phyloP scores from a whole-genome alignment of 2,888 invertebrate genomes.

The Sesia bembeciformis region DNA sequence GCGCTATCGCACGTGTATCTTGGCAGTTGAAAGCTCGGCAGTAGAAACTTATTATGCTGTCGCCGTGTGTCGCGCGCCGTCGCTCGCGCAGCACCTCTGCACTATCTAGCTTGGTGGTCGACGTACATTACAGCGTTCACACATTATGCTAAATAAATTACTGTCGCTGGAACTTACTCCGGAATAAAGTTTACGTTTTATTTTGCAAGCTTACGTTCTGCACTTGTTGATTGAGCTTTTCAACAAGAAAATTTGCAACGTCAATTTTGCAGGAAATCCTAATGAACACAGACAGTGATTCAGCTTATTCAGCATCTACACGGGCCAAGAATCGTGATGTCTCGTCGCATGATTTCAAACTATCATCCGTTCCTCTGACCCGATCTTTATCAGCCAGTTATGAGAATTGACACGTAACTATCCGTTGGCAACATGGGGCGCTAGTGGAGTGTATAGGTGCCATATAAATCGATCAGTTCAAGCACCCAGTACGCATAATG shows the following conservation, averaged over 20 bases:
- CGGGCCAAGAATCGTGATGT: background rate
- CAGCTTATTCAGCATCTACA: background rate
- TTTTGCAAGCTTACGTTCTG: too few relatives aligned
- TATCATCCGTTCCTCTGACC: conserved; percentile 13
- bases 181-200: too few relatives aligned
- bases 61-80: conserved; percentile 35
- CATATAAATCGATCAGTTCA: conserved; percentile 58
- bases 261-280: background rate
- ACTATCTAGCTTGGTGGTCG: conserved; percentile 41
- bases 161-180: too few relatives aligned
- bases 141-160: conserved; percentile 19
- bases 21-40: conserved; percentile 18
- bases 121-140: conserved; percentile 30
- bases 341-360: background rate
- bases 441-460: conserved; percentile 26
- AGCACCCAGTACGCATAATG: conserved; percentile 53
- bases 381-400: conserved; percentile 41
- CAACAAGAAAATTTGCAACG: too few relatives aligned
- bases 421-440: conserved; percentile 3
- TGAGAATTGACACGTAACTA: conserved; percentile 23
- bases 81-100: conserved; percentile 21
- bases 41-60: conserved; percentile 45
- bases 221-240: too few relatives aligned
- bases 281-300: background rate
- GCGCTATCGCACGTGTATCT: conserved; percentile 60